Evolutionary conservation across 2,797 vertebrate genomes (phyloP).

Genomic region (Scolopax bukidnonensis): DNA sequence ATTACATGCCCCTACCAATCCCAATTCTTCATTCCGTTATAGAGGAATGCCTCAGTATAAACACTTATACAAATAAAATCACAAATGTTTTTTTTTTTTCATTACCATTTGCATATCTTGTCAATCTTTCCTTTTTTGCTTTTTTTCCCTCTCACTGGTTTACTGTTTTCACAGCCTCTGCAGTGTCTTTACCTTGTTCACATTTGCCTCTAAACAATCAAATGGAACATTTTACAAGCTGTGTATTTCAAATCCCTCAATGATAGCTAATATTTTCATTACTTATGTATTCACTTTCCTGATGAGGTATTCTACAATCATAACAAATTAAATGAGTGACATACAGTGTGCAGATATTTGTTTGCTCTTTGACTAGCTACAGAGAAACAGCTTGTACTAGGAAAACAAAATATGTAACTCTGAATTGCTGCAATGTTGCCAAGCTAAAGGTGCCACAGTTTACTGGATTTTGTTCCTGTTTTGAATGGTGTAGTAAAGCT

Average conservation of each 20-base stretch:
- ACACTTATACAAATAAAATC: not conserved
- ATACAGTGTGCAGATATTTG: constrained; percentile 8
- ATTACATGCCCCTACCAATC: accelerated
- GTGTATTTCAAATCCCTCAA: not conserved
- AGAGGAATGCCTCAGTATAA: not conserved
- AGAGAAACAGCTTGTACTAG: constrained; percentile 23
- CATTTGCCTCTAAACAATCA: not conserved
- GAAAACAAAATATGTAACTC: constrained; percentile 14
- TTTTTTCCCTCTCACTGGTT: not conserved
- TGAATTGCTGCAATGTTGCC: not conserved
- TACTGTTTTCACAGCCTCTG: not conserved
- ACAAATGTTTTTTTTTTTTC: not conserved
- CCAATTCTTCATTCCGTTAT: not conserved
- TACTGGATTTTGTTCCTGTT: not conserved
- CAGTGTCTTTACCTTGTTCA: not conserved
- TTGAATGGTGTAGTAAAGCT: not conserved
- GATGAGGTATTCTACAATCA: constrained; percentile 47
- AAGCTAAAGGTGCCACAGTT: not conserved
- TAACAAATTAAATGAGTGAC: constrained; percentile 35
- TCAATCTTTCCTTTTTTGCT: not conserved
- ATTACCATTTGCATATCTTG: not conserved
- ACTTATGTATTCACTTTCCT: constrained; percentile 26
- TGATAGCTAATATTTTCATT: constrained; percentile 47
- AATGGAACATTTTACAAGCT: not conserved
- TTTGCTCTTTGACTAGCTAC: constrained; percentile 46